Evolutionary conservation across 2,113 vertebrate genomes (phyloP), one percentile per base, ranked within the genome.

Genomic region (Bombycilla garrulus): DNA sequence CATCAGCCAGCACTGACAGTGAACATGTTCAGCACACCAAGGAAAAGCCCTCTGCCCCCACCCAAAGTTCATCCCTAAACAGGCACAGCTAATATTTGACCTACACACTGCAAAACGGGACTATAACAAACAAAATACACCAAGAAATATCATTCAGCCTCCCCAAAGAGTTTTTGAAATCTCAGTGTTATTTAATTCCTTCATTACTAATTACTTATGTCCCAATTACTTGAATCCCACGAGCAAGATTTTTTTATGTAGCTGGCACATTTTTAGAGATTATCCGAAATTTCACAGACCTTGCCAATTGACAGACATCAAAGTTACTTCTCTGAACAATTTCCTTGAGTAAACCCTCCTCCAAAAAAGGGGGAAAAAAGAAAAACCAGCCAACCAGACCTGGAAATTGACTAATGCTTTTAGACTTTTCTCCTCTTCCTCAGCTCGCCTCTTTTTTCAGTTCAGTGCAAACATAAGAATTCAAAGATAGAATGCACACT

Each of bases 171-270:
- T 12, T 81, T 65, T 28, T 53, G 45, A 90, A 73, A 83, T 73
- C 42, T 80, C 47, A 42, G 3, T 47, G 60, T 58, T 90, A 67
- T 74, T 92, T 84, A 86, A 94, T 96, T 76, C 78, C 48, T 93
- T 95, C 65, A 92, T 94, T 85, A 71, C 81, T 71, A 71, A 95
- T 91, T 79, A 79, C 28, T 82, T 64, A 51, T 36, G 53, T 31
- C 48, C 45, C 86, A 87, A 82, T 85, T 85, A 73, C 58, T 74
- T 44, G 36, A 93, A 73, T 83, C 81, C 60, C 72, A 73, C 24
- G 86, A 81, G 85, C 47, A 91, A 90, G 40, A 35, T 48, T 35
- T 81, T 81, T 90, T 92, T 18, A 36, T 36, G 42, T 51, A 83
- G 40, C 54, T 82, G 81, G 77, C 66, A 50, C 8, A 13, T 50